A percentile compares a stretch with the other conserved stretches of the same genome.
Conservation (phyloP, 1,140 invertebrate genomes). For the Drosophila lowei region DNA sequence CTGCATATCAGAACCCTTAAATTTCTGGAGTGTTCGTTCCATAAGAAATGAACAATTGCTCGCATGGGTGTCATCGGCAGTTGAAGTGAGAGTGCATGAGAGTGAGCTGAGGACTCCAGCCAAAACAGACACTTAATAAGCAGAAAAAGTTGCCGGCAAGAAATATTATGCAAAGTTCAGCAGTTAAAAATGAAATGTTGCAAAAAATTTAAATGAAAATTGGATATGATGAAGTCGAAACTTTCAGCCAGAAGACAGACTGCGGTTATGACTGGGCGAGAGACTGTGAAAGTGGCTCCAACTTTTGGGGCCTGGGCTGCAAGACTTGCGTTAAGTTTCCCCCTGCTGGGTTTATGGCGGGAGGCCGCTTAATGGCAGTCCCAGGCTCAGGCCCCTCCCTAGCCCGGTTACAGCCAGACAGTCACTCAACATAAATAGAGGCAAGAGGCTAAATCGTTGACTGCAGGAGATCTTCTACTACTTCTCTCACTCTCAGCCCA, state of each 20-base stretch:
- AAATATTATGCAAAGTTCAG: constrained; percentile 49
- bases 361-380: constrained; percentile 36
- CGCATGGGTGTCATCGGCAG: constrained; percentile 44
- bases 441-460: constrained; percentile 10
- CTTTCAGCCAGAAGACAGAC: too few species aligned
- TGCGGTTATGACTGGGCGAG: constrained; percentile 45
- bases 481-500: too few species aligned
- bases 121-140: constrained; percentile 44
- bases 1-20: constrained; percentile 26
- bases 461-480: too few species aligned
- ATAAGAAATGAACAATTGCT: constrained; percentile 15
- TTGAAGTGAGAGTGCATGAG: constrained; percentile 8
- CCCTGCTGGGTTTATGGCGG: constrained; percentile 23
- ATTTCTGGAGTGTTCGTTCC: too few species aligned
- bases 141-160: constrained; percentile 19
- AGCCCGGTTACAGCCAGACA: constrained; percentile 35
- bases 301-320: constrained; percentile 18
- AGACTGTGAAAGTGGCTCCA: constrained; percentile 49
- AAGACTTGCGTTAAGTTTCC: constrained; percentile 9
- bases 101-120: constrained; percentile 4
- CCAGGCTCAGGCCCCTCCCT: too few species aligned
- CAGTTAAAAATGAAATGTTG: constrained; percentile 63
- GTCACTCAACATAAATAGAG: constrained; percentile 58
- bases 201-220: constrained; percentile 59
- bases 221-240: too few species aligned